A percentile compares a stretch with the other conserved stretches of the same genome.
These are phyloP conservation scores for Crocallis elinguaria DNA, from an alignment of 2,888 invertebrate species.

Conservation along the genomic window DNA sequence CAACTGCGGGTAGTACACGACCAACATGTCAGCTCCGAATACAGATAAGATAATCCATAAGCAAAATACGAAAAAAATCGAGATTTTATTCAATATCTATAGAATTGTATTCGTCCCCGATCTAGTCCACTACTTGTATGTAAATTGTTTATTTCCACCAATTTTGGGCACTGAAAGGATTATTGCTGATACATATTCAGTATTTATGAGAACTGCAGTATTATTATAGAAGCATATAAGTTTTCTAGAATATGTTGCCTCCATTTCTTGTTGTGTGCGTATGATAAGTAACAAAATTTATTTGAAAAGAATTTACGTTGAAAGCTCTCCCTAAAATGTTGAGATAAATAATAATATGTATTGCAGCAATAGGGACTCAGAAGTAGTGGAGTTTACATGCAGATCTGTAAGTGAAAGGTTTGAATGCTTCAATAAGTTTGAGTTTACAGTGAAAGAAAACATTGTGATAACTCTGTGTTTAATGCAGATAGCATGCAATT, in stretches of 20 bases:
- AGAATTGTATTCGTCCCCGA: slow-evolving; percentile 30
- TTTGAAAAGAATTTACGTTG: too few relatives aligned
- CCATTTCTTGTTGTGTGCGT: background rate
- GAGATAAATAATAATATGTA: too few relatives aligned
- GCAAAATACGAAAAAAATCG: slow-evolving; percentile 40
- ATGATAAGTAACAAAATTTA: background rate
- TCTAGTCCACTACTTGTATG: slow-evolving; percentile 23
- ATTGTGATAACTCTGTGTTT: too few relatives aligned
- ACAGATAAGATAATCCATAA: slow-evolving; percentile 50
- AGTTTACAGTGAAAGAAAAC: too few relatives aligned
- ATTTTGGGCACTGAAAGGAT: slow-evolving; percentile 32
- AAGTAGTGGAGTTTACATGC: too few relatives aligned
- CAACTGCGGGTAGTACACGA: slow-evolving; percentile 46
- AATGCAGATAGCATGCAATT: too few relatives aligned
- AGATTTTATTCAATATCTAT: slow-evolving; percentile 37
- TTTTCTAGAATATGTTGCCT: slow-evolving; percentile 12
- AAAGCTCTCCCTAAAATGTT: too few relatives aligned
- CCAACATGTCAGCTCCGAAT: slow-evolving; percentile 55
- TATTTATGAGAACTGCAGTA: slow-evolving; percentile 31
- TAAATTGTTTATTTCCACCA: slow-evolving; percentile 35
- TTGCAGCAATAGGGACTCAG: too few relatives aligned
- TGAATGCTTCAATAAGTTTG: too few relatives aligned
- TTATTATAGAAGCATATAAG: slow-evolving; percentile 20
- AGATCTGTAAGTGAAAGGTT: too few relatives aligned
- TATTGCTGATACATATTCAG: slow-evolving; percentile 34